phyloP scores from a whole-genome alignment of 2,797 vertebrate genomes.

The Chaunax sp. region DNA sequence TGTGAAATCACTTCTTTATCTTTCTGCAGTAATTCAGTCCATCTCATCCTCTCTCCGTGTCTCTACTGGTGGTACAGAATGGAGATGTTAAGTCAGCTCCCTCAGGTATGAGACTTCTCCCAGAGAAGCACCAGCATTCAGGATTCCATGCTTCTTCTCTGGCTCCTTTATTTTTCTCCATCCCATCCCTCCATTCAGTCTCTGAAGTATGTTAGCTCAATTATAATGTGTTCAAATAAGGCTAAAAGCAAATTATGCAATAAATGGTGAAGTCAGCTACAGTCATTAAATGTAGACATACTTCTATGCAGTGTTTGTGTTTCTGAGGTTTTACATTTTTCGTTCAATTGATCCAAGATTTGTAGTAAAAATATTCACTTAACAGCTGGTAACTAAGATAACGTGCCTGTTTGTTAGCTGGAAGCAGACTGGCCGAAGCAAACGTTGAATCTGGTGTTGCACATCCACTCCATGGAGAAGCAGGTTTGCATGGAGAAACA shows the following conservation, averaged over 20 bases:
- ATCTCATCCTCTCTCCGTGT: conserved; percentile 24
- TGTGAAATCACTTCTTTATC: conserved; percentile 60
- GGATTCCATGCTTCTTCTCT: conserved; percentile 13
- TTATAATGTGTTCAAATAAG: neutral
- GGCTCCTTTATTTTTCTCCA: neutral
- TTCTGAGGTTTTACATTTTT: conserved; percentile 5
- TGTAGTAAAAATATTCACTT: conserved; percentile 29
- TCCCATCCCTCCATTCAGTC: neutral
- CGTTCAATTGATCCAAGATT: conserved; percentile 2
- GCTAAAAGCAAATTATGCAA: conserved; percentile 10
- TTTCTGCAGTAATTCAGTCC: conserved; percentile 32
- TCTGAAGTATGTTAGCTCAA: conserved; percentile 3
- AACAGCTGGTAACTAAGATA: conserved; percentile 51
- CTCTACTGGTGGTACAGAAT: conserved; percentile 9
- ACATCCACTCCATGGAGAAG: conserved; percentile 26
- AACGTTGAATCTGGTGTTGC: conserved; percentile 39
- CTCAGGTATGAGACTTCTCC: conserved; percentile 4
- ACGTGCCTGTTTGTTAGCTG: conserved; percentile 20
- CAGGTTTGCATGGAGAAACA: conserved; percentile 16
- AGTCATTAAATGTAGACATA: conserved; percentile 1
- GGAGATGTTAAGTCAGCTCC: conserved; percentile 23
- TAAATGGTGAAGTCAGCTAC: neutral
- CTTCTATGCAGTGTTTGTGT: neutral
- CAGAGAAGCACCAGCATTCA: conserved; percentile 15
- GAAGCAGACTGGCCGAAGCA: conserved; percentile 35